A percentile compares a stretch with the other conserved stretches of the same genome.
phyloP scores from a whole-genome alignment of 37 sponge, comb jelly and placozoan species.

The Chondrosia reniformis region DNA sequence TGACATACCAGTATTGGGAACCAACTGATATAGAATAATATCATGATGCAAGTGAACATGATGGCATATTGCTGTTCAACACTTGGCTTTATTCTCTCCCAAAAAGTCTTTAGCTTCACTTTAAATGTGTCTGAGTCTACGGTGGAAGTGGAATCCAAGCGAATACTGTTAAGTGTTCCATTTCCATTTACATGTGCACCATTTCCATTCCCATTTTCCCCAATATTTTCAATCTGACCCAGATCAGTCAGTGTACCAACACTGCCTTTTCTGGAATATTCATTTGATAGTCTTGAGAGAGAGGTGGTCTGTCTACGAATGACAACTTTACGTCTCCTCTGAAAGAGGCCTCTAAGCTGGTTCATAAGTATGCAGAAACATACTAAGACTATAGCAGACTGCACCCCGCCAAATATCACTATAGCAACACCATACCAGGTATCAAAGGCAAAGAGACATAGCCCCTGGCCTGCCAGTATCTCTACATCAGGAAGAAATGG shows the following conservation, averaged over 20 bases:
- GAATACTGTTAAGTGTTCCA: too few species aligned
- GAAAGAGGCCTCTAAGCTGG: constrained; percentile 26
- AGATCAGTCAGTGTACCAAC: too few species aligned
- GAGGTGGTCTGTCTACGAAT: too few species aligned
- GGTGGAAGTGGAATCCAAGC: too few species aligned
- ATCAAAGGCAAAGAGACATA: constrained; percentile 58
- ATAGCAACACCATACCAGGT: constrained; percentile 49
- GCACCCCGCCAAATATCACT: constrained; percentile 37
- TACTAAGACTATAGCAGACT: constrained; percentile 51
- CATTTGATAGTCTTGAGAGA: too few species aligned
- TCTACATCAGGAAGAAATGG: constrained; percentile 13
- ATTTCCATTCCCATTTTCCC: too few species aligned
- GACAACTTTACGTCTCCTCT: constrained; percentile 35
- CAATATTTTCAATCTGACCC: too few species aligned
- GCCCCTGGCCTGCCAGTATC: constrained; percentile 22
- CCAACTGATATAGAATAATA: constrained; percentile 74
- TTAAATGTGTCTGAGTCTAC: too few species aligned
- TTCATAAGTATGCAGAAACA: constrained; percentile 42
- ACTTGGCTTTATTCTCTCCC: constrained; percentile 56
- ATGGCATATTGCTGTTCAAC: constrained; percentile 72
- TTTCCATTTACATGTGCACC: constrained; percentile 40
- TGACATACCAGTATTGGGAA: constrained; percentile 60
- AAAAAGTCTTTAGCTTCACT: constrained; percentile 31
- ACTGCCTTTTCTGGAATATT: not conserved
- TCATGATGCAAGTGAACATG: constrained; percentile 63